Conservation (phyloP, 2,888 invertebrate genomes). For the Alloscopus bannaensis region DNA sequence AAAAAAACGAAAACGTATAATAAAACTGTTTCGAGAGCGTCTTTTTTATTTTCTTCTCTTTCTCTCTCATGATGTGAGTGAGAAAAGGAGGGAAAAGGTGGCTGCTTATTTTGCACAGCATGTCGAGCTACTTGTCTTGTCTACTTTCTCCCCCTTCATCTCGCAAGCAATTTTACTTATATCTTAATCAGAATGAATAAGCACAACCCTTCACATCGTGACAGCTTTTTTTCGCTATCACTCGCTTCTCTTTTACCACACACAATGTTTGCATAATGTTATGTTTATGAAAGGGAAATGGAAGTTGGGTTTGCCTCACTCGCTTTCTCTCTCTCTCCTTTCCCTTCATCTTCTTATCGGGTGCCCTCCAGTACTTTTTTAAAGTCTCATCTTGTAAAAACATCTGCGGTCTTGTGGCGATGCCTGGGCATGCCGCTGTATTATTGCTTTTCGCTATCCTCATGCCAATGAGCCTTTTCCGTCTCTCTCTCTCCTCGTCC, state of each 20-base stretch:
- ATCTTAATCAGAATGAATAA: slow-evolving; percentile 29
- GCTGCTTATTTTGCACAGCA: slow-evolving; percentile 10
- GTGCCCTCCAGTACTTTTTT: slow-evolving; percentile 25
- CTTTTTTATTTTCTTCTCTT: no score
- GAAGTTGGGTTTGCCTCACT: slow-evolving; percentile 15
- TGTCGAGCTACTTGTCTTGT: not conserved
- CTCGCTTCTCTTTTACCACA: not conserved
- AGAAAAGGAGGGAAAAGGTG: not conserved
- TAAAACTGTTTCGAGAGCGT: no score
- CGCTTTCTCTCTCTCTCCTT: not conserved
- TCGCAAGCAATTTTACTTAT: slow-evolving; percentile 19
- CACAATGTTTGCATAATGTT: slow-evolving; percentile 22
- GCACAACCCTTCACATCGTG: slow-evolving; percentile 21
- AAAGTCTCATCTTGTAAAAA: slow-evolving; percentile 22
- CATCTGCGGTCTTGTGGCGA: slow-evolving; percentile 23
- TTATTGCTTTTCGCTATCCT: slow-evolving; percentile 26
- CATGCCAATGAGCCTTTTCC: slow-evolving; percentile 25
- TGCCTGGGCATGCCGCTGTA: no score
- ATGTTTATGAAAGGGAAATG: slow-evolving; percentile 8
- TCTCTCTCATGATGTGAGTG: no score
- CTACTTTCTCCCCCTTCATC: slow-evolving; percentile 6
- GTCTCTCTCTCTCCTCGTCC: not conserved
- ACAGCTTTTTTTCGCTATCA: slow-evolving; percentile 9
- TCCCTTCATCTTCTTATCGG: slow-evolving; percentile 13
- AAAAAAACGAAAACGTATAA: no score